Base-by-base conservation (phyloP, 2,113 vertebrate genomes). In the Struthio camelus region DNA sequence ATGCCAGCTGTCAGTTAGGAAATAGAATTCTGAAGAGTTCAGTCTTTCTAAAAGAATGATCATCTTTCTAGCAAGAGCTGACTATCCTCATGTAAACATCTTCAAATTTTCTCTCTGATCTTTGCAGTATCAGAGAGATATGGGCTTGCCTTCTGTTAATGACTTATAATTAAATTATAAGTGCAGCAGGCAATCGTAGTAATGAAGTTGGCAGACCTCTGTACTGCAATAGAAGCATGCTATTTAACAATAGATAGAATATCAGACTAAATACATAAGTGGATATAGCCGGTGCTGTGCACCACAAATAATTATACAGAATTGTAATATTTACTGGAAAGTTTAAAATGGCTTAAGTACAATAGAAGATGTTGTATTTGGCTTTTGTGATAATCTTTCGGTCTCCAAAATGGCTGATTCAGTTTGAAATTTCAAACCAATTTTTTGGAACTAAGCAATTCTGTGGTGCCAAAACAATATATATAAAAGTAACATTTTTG, bases 1-100 rank as follows among this genome's bases (percentile, higher is more conserved):
- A 75, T 90, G 79, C 67, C 50, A 93, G 51, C 25, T 64, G 61
- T 89, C 91, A 80, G 71, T 92, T 92, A 72, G 92, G 87, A 88
- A 30, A 76, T 66, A 92, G 30, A 30, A 88, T 54, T 85, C 85
- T 72, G 48, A 36, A 78, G 79, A 92, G 61, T 44, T 58, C 15
- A 36, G 28, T 90, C 32, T 66, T 89, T 79, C 27, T 73, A 65
- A 51, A 54, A 71, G 42, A 81, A 66, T 50, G 14, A 4, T 11
- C 20, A 4, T 67, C 22, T 90, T 79, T 92, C 22, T 85, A 11
- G 50, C 15, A 42, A 61, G 44, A 71, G 54, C 28, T 61, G 7
- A 50, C 11, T 92, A 58, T 80, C 40, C 34, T 46, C 42, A 83
- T 62, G 36, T 65, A 72, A 73, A 30, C 11, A 58, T 73, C 78